Evolutionary conservation across 2,797 vertebrate species (phyloP), one percentile per base, ranked within the genome.

Genomic region (Melanotaenia nigrans): DNA sequence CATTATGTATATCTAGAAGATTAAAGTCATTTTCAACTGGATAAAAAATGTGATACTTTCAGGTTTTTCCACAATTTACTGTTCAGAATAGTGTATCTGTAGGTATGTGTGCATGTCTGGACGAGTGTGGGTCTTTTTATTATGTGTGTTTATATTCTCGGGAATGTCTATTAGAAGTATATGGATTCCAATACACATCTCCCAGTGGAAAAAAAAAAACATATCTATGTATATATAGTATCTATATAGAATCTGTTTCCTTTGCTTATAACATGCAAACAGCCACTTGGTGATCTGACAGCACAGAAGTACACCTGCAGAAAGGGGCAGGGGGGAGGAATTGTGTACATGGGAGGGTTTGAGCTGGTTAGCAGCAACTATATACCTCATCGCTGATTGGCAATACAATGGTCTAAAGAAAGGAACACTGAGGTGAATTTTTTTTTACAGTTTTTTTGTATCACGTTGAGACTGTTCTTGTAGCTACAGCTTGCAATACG

Each of bases 201-300:
- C 82, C 87, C 87, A 73, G 77, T 81, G 80, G 89, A 90, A 33
- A 90, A 28, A 28, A 30, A 30, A 94, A 93, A 92, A 93, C 90
- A 89, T 90, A 91, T 90, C 78, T 93, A 91, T 92, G 84, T 91
- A 92, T 93, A 93, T 93, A 93, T 93, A 91, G 79, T 88, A 93
- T 94, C 85, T 93, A 94, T 95, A 94, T 93, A 92, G 79, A 92
- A 93, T 94, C 86, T 91, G 92, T 93, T 93, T 94, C 89, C 90
- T 92, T 94, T 97, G 94, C 93, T 95, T 93, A 95, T 93, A 89
- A 96, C 97, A 99, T 99, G 97, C 98, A 98, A 95, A 96, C 95
- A 96, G 96, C 95, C 96, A 96, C 95, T 95, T 94, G 93, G 94
- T 96, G 96, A 96, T 96, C 95, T 94, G 93, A 98, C 94, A 96